Conservation (phyloP, 2,888 invertebrate species). For the Sphaerolaimus hirsutus region DNA sequence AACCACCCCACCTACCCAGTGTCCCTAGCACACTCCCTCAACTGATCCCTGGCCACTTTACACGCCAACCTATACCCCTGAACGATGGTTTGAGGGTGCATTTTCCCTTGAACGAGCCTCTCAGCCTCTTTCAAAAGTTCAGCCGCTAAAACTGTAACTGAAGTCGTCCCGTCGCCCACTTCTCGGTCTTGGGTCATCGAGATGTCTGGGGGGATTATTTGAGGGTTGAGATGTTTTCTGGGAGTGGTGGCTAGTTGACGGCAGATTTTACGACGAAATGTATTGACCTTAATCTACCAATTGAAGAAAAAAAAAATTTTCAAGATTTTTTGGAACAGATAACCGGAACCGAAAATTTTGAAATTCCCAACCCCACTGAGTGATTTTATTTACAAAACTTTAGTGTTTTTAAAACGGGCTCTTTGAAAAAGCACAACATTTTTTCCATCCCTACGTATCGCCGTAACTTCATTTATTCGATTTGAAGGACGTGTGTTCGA, state of each 20-base stretch:
- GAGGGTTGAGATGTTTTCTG: background rate
- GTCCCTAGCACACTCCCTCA: constrained; percentile 48
- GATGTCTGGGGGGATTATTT: constrained; percentile 42
- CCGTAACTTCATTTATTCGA: no score
- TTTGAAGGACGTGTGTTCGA: no score
- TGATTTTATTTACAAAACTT: no score
- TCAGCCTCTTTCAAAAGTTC: constrained; percentile 70
- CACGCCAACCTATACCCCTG: constrained; percentile 76
- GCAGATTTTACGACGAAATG: background rate
- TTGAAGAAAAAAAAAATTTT: no score
- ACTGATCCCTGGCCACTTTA: constrained; percentile 54
- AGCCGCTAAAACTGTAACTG: constrained; percentile 79
- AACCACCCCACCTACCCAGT: no score
- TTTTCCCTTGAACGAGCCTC: constrained; percentile 63
- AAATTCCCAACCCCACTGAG: no score
- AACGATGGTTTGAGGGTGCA: constrained; percentile 93
- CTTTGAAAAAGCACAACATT: no score
- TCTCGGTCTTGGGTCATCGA: constrained; percentile 94
- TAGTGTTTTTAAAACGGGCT: no score
- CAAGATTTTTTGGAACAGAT: no score
- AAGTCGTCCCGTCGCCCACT: constrained; percentile 99
- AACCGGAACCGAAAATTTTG: no score
- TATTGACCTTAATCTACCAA: background rate
- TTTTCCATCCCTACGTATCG: no score
- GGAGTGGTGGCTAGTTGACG: background rate